A percentile compares a stretch with the other conserved stretches of the same genome.
phyloP scores from a whole-genome alignment of 1,140 invertebrate genomes.

The Drosophila neocordata region DNA sequence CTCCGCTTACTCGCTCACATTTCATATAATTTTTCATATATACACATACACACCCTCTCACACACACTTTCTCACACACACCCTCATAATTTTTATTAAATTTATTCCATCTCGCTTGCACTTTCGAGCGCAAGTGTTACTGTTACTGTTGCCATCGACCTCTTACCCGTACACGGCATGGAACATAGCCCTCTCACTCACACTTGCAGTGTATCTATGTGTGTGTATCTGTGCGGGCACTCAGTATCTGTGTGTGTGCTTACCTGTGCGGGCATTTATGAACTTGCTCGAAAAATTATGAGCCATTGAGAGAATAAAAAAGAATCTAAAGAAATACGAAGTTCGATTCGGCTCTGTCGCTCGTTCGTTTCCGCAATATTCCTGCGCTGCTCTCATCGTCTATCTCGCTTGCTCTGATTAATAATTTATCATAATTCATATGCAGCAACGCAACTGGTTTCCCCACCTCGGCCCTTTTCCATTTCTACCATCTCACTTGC shows the following conservation, averaged over 20 bases:
- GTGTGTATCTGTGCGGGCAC: slow-evolving; percentile 66
- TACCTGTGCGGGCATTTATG: slow-evolving; percentile 78
- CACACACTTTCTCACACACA: slow-evolving; percentile 67
- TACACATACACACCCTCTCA: slow-evolving; percentile 61
- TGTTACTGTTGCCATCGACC: slow-evolving; percentile 76
- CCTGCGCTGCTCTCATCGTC: slow-evolving; percentile 1
- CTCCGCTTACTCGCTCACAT: not conserved
- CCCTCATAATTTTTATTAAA: slow-evolving; percentile 82
- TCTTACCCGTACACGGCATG: slow-evolving; percentile 33
- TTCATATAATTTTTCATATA: slow-evolving; percentile 57
- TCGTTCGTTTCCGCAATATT: slow-evolving; percentile 20
- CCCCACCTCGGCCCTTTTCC: slow-evolving; percentile 49
- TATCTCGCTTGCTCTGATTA: slow-evolving; percentile 54
- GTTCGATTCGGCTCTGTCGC: slow-evolving; percentile 36
- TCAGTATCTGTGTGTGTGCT: slow-evolving; percentile 19
- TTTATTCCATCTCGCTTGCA: slow-evolving; percentile 51
- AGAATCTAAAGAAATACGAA: slow-evolving; percentile 13
- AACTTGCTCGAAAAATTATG: slow-evolving; percentile 81
- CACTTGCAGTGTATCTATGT: slow-evolving; percentile 13
- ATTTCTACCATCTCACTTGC: slow-evolving; percentile 52
- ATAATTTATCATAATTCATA: slow-evolving; percentile 83
- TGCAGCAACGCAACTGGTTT: slow-evolving; percentile 59
- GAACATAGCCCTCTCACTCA: slow-evolving; percentile 42
- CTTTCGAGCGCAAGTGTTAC: slow-evolving; percentile 42
- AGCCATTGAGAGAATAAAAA: slow-evolving; percentile 39